These are phyloP conservation scores for Epistrophella euchroma DNA, from an alignment of 2,888 invertebrate species.

Conservation along the genomic window DNA sequence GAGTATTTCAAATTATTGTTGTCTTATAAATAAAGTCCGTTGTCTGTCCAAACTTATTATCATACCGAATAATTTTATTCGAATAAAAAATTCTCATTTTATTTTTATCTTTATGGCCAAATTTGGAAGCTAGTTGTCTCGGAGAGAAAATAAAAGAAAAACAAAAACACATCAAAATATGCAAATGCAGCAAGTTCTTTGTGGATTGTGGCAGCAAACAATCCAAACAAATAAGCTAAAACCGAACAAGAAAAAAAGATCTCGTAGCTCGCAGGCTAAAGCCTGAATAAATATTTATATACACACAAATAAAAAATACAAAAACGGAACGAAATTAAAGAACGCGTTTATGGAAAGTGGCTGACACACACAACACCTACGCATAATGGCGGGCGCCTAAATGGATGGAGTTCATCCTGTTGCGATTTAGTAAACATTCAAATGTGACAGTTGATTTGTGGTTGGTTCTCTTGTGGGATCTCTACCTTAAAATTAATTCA, in stretches of 20 bases:
- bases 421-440: conserved; percentile 61
- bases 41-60: conserved; percentile 16
- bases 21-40: conserved; percentile 38
- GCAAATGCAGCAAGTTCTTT: conserved; percentile 67
- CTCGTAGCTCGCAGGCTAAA: background rate
- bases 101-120: conserved; percentile 48
- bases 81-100: conserved; percentile 24
- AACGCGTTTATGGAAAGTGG: conserved; percentile 61
- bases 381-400: conserved; percentile 64
- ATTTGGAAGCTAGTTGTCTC: conserved; percentile 52
- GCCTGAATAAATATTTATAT: background rate
- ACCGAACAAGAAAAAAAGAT: conserved; percentile 18
- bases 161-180: conserved; percentile 52
- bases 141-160: conserved; percentile 1
- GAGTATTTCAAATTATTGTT: conserved; percentile 31
- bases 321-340: conserved; percentile 38
- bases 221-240: conserved; percentile 22
- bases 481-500: conserved; percentile 11
- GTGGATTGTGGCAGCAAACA: conserved; percentile 22
- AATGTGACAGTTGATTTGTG: conserved; percentile 51
- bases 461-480: conserved; percentile 23
- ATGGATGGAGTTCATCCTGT: conserved; percentile 61
- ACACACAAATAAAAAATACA: background rate
- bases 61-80: conserved; percentile 37
- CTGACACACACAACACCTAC: conserved; percentile 45